A percentile compares a stretch with the other conserved stretches of the same genome.
Evolutionary conservation across 35 echinoderm and acorn worm genomes (phyloP).

Genomic region (Ophioderma brevispina): DNA sequence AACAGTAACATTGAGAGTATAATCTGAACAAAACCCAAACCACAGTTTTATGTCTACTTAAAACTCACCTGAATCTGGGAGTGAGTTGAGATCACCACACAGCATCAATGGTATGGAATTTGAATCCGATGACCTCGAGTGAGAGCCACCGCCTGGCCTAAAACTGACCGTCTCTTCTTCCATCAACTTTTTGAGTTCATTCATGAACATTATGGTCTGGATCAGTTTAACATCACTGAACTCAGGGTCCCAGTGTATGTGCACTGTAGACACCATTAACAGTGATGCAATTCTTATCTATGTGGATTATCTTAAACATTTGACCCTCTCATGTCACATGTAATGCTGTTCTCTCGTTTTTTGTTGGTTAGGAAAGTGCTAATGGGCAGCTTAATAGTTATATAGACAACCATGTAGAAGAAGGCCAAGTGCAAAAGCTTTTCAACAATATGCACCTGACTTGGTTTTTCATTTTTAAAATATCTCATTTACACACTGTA

Average conservation of each 20-base stretch:
- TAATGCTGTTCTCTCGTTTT: too few species aligned
- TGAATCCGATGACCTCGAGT: not conserved
- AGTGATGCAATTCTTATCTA: constrained; percentile 72
- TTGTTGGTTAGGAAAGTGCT: not conserved
- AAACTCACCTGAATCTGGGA: constrained; percentile 98
- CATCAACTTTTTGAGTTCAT: constrained; percentile 84
- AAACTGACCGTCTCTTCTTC: constrained; percentile 87
- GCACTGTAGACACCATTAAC: constrained; percentile 86
- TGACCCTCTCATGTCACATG: too few species aligned
- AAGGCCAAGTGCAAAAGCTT: not conserved
- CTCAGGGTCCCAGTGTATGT: constrained; percentile 99
- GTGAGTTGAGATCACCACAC: constrained; percentile 96
- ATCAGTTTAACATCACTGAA: constrained; percentile 96
- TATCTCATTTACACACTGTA: constrained; percentile 75
- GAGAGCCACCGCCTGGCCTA: constrained; percentile 57
- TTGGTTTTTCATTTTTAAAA: constrained; percentile 17
- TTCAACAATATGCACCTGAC: not conserved
- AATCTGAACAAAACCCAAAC: too few species aligned
- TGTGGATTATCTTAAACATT: too few species aligned
- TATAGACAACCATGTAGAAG: not conserved
- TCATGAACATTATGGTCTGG: constrained; percentile 99
- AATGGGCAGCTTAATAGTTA: too few species aligned
- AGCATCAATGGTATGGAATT: constrained; percentile 77
- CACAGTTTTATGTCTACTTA: too few species aligned
- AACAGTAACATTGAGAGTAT: too few species aligned